Percentiles rank a stretch among this genome's conserved stretches.
phyloP scores from a whole-genome alignment of 2,888 invertebrate genomes.

The Cloeon dipterum region DNA sequence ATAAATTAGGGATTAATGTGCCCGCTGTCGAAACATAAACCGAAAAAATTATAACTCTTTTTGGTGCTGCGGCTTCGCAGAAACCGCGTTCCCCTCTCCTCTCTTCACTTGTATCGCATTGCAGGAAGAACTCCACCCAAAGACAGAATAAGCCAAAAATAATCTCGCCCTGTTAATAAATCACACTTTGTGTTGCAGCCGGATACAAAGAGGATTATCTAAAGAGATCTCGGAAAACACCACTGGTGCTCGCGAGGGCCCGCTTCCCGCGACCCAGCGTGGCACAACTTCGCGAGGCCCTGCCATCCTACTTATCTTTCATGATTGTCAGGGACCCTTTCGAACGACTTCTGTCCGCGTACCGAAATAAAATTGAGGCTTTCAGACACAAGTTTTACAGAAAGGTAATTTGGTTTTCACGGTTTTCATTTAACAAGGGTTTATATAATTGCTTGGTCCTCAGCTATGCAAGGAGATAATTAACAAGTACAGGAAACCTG shows the following conservation, averaged over 20 bases:
- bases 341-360: constrained; percentile 9
- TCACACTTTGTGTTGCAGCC: constrained; percentile 6
- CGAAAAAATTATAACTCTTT: too few relatives aligned
- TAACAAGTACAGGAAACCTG: constrained; percentile 2
- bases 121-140: too few relatives aligned
- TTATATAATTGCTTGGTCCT: too few relatives aligned
- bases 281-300: constrained; percentile 6
- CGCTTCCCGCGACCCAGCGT: constrained; percentile 8
- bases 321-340: constrained; percentile 10
- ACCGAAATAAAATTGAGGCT: constrained; percentile 9
- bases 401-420: constrained; percentile 2
- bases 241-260: constrained; percentile 8
- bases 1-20: too few relatives aligned
- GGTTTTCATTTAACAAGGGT: background rate
- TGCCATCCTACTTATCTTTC: constrained; percentile 8
- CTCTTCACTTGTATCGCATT: too few relatives aligned
- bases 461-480: constrained; percentile 7
- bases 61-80: too few relatives aligned
- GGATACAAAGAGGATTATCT: constrained; percentile 8
- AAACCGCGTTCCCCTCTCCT: too few relatives aligned
- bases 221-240: constrained; percentile 7
- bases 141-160: too few relatives aligned
- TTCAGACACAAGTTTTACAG: constrained; percentile 8
- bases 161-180: too few relatives aligned
- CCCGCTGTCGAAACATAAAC: background rate